Evolutionary conservation across 2,888 invertebrate genomes (phyloP).

Genomic region (Caenorhabditis japonica): DNA sequence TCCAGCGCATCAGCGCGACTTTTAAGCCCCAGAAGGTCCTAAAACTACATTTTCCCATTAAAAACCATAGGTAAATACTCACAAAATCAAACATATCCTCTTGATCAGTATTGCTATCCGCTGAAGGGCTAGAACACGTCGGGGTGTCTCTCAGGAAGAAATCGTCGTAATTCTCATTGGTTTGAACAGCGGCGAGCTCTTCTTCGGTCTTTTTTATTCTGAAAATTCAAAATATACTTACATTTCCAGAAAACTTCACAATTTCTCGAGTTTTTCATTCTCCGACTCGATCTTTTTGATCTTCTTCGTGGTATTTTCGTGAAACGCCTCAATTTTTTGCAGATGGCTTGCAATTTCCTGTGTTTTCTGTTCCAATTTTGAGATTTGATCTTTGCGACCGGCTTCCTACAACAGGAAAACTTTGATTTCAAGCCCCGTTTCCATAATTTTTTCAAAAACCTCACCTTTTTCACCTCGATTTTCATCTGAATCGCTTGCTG

Average conservation of each 20-base stretch:
- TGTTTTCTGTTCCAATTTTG: slow-evolving; percentile 8
- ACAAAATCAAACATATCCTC: slow-evolving; percentile 34
- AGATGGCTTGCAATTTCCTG: slow-evolving; percentile 11
- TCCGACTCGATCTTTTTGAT: slow-evolving; percentile 19
- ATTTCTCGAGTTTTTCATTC: slow-evolving; percentile 15
- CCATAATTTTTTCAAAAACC: neutral
- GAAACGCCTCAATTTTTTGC: slow-evolving; percentile 7
- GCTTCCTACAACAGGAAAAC: slow-evolving; percentile 14
- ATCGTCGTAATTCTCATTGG: slow-evolving; percentile 12
- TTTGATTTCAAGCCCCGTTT: slow-evolving; percentile 1
- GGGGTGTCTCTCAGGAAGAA: slow-evolving; percentile 23
- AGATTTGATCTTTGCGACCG: slow-evolving; percentile 17
- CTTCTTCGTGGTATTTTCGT: slow-evolving; percentile 25
- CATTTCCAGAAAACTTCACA: slow-evolving; percentile 2
- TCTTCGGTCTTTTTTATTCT: slow-evolving; percentile 17
- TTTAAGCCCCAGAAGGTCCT: slow-evolving; percentile 33
- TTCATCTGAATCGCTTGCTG: slow-evolving; percentile 15
- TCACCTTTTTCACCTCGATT: slow-evolving; percentile 23
- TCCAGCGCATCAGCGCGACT: slow-evolving; percentile 6
- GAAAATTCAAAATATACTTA: neutral
- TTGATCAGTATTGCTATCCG: slow-evolving; percentile 1
- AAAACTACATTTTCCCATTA: neutral
- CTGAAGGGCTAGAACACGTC: slow-evolving; percentile 22
- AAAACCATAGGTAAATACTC: neutral
- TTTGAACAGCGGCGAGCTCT: neutral